These are phyloP conservation scores for Chydorus sphaericus DNA, from an alignment of 2,888 invertebrate species.

Conservation along the genomic window DNA sequence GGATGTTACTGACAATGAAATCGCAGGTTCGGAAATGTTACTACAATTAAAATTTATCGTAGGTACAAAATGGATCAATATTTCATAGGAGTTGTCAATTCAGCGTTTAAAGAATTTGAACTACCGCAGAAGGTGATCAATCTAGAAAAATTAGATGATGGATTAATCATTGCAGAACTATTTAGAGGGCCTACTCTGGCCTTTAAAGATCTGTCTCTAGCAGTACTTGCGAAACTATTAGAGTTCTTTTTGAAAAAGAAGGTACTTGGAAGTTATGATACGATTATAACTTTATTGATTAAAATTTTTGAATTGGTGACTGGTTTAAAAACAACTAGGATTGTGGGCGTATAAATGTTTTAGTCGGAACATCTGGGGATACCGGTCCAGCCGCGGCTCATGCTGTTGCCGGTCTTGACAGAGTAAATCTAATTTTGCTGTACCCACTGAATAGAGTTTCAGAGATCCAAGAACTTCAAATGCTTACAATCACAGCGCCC, in stretches of 20 bases:
- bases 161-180: constrained; percentile 30
- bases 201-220: constrained; percentile 34
- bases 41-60: neutral
- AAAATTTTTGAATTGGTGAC: neutral
- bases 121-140: constrained; percentile 23
- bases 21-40: constrained; percentile 19
- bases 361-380: constrained; percentile 33
- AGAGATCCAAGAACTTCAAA: constrained; percentile 32
- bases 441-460: constrained; percentile 30
- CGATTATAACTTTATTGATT: neutral
- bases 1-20: constrained; percentile 27
- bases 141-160: constrained; percentile 23
- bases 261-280: neutral
- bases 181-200: constrained; percentile 34
- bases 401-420: constrained; percentile 27
- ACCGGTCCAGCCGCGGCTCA: constrained; percentile 35
- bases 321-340: neutral
- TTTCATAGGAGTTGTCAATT: constrained; percentile 9
- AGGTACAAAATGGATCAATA: constrained; percentile 9
- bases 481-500: constrained; percentile 30
- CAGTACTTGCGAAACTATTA: constrained; percentile 22
- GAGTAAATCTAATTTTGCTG: constrained; percentile 32
- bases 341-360: neutral
- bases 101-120: constrained; percentile 22
- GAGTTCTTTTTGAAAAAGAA: constrained; percentile 11